Evolutionary conservation across 2,888 invertebrate species (phyloP).

Genomic region (Mesodorylaimus sp.): DNA sequence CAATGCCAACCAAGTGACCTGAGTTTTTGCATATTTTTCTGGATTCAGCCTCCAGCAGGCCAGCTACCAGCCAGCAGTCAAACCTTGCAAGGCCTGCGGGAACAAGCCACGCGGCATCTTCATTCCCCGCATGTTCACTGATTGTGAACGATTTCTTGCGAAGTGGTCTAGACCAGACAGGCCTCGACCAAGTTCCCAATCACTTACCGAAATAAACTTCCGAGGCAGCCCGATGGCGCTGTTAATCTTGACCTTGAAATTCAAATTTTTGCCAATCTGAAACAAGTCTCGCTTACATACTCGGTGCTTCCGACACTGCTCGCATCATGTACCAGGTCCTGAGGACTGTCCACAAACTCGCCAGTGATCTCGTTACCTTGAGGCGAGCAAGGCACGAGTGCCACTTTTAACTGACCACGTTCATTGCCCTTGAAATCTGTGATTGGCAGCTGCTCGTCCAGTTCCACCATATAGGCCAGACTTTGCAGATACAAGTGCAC

Average conservation of each 20-base stretch:
- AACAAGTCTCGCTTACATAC: slow-evolving; percentile 13
- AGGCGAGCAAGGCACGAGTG: slow-evolving; percentile 37
- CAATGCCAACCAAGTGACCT: slow-evolving; percentile 1
- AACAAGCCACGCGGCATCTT: no score
- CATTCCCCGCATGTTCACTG: no score
- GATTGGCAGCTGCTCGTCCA: slow-evolving; percentile 38
- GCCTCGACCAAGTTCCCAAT: background rate
- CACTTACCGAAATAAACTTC: slow-evolving; percentile 34
- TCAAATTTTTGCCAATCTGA: slow-evolving; percentile 34
- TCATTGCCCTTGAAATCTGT: slow-evolving; percentile 35
- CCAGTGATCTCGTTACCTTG: slow-evolving; percentile 38
- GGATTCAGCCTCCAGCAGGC: no score
- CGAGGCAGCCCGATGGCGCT: slow-evolving; percentile 37
- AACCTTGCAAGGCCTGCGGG: no score
- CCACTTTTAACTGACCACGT: slow-evolving; percentile 34
- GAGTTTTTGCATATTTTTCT: background rate
- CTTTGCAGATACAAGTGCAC: slow-evolving; percentile 39
- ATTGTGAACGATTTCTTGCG: background rate
- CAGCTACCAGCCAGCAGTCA: no score
- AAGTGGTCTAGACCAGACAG: slow-evolving; percentile 2
- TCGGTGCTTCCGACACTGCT: background rate
- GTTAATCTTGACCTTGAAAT: slow-evolving; percentile 38
- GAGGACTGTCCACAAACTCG: slow-evolving; percentile 37
- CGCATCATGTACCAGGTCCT: slow-evolving; percentile 31
- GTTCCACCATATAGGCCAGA: slow-evolving; percentile 37